Conservation (phyloP, 2,113 vertebrate genomes). For the Strigops habroptila region DNA sequence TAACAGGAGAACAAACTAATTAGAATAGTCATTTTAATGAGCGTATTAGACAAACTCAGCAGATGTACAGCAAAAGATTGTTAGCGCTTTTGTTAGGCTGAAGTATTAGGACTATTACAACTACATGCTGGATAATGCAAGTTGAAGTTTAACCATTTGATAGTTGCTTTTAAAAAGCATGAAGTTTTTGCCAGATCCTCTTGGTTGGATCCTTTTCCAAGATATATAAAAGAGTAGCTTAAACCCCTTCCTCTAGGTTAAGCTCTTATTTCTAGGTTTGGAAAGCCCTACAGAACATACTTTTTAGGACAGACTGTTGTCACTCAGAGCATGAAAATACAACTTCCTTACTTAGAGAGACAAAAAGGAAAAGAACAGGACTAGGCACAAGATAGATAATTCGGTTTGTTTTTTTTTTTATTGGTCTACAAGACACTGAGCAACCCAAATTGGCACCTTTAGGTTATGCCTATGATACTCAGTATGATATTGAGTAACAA, state of each 20-base stretch:
- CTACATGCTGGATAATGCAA: neutral
- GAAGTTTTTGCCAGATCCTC: neutral
- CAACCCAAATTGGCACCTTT: neutral
- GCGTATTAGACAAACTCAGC: neutral
- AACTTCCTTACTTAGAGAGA: neutral
- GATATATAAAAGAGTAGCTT: neutral
- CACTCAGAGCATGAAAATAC: neutral
- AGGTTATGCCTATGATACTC: neutral
- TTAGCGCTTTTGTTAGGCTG: neutral
- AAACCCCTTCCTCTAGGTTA: neutral
- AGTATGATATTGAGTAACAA: neutral
- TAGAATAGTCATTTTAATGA: neutral
- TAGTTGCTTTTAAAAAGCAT: neutral
- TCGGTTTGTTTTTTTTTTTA: neutral
- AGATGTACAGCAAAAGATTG: neutral
- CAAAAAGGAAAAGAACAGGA: neutral
- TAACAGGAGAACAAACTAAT: conserved; percentile 1
- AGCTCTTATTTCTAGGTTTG: neutral
- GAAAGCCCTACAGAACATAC: neutral
- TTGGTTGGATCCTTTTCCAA: neutral
- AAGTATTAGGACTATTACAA: neutral
- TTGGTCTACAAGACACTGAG: neutral
- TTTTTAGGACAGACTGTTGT: neutral
- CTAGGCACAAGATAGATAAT: neutral
- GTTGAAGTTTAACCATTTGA: neutral